Base-by-base conservation (phyloP, 2,888 invertebrate species). In the Anthophora plumipes region DNA sequence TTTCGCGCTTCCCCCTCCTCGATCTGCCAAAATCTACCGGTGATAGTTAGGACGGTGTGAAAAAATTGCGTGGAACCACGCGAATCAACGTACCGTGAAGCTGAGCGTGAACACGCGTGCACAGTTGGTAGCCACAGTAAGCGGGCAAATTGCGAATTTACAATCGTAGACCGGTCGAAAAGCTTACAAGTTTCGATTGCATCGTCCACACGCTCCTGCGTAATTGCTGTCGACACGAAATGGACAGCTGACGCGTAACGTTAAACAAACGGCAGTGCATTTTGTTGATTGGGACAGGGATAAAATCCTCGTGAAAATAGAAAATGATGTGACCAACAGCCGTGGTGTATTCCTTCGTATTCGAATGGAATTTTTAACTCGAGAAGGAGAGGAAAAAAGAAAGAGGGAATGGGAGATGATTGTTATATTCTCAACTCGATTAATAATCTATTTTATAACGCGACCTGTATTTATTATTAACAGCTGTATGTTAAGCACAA, bases 141-240 rank as follows among this genome's bases (percentile, higher is more conserved):
- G 14, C 17, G 17, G 41, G 11, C 14, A 52, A 67, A 78, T 78
- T 20, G 50, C 37, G 37, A 63, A 76, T 76, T 77, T 52, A 68
- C 77, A 57, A 22, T 43, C 43, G 50, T 57, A 41, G 37, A 43
- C 17, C 48, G 37, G 12, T 31, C 12, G 25, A 48, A 67, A 55
- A 55, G 46, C 75, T 61, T 41, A 48, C 66, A 48, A n/a, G 54
- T 57, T 57, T 76, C 68, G 41, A 73, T 74, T 41, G 17, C 31
- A 22, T 6, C 57, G 46, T 14, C 14, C 76, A 22, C 14, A 43
- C 22, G 8, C 8, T 3, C 17, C 31, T 14, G 12, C 22, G 68
- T 25, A 59, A 76, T 57, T 57, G 50, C 57, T 37, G 37, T 61
- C 20, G 39, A 60, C 66, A 54, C 5, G 60, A 39, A 60, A 46